Conservation (phyloP, 92 coral and sea anemone species). For the Palythoa grandis region DNA sequence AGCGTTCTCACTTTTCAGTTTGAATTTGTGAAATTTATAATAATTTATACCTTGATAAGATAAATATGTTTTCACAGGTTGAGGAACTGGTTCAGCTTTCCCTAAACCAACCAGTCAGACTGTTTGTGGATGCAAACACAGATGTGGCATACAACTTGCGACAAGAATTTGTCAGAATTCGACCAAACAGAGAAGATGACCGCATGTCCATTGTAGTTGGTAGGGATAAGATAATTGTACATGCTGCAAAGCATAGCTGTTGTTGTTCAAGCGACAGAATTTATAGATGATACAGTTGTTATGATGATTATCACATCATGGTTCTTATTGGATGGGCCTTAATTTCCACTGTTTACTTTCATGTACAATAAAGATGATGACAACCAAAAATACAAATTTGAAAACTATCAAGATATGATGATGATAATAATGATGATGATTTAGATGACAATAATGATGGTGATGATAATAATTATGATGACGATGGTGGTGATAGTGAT, state of each 20-base stretch:
- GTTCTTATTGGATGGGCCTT: no score
- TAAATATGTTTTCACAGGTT: slow-evolving; percentile 54
- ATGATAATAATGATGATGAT: no score
- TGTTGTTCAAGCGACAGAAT: neutral
- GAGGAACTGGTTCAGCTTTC: slow-evolving; percentile 85
- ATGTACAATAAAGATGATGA: no score
- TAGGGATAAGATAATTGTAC: neutral
- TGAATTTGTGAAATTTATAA: neutral
- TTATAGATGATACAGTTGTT: neutral
- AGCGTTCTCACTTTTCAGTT: no score
- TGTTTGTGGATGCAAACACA: slow-evolving; percentile 92
- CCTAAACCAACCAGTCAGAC: slow-evolving; percentile 87
- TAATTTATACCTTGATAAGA: neutral
- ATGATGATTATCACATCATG: no score
- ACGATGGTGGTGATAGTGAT: no score
- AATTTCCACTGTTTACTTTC: no score
- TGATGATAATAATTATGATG: no score
- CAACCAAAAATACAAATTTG: no score
- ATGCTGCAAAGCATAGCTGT: neutral
- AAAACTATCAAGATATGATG: no score
- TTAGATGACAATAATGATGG: no score
- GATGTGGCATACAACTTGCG: slow-evolving; percentile 94
- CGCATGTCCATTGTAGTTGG: slow-evolving; percentile 92
- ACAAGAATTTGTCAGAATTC: slow-evolving; percentile 93
- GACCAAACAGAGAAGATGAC: slow-evolving; percentile 87